Evolutionary conservation across 2,797 vertebrate genomes (phyloP).

Genomic region (Macrochelys suwanniensis): DNA sequence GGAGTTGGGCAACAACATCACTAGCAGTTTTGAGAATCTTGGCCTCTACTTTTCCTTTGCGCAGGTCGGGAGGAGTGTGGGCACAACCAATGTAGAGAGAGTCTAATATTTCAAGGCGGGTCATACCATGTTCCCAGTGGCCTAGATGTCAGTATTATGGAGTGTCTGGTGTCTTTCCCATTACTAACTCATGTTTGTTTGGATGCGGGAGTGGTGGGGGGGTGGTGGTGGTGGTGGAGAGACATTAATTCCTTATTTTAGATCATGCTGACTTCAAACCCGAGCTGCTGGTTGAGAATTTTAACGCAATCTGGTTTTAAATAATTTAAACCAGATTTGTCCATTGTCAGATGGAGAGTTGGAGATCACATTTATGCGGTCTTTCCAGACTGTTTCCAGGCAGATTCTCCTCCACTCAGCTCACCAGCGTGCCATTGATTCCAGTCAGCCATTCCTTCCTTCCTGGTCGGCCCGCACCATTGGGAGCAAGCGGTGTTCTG

Average conservation of each 20-base stretch:
- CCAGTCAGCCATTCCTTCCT: background rate
- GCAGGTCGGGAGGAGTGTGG: background rate
- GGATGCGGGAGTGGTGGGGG: background rate
- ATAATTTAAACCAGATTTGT: background rate
- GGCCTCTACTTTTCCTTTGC: accelerated
- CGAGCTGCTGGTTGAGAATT: background rate
- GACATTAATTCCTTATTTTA: background rate
- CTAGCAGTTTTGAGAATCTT: background rate
- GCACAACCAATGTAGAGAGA: background rate
- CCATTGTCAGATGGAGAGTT: background rate
- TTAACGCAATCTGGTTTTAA: background rate
- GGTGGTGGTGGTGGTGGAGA: background rate
- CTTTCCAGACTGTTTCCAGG: background rate
- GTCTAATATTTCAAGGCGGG: background rate
- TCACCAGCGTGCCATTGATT: background rate
- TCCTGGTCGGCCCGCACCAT: background rate
- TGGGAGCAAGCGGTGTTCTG: background rate
- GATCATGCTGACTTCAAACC: background rate
- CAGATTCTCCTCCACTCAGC: background rate
- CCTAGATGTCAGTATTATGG: background rate
- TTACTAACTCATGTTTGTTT: background rate
- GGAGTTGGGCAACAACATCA: no score
- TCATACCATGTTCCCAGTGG: background rate
- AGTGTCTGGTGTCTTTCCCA: background rate
- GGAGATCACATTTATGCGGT: background rate